Percentiles rank a stretch among this genome's conserved stretches.
Evolutionary conservation across 2,797 vertebrate genomes (phyloP).

Genomic region (Ptychadena robeensis): DNA sequence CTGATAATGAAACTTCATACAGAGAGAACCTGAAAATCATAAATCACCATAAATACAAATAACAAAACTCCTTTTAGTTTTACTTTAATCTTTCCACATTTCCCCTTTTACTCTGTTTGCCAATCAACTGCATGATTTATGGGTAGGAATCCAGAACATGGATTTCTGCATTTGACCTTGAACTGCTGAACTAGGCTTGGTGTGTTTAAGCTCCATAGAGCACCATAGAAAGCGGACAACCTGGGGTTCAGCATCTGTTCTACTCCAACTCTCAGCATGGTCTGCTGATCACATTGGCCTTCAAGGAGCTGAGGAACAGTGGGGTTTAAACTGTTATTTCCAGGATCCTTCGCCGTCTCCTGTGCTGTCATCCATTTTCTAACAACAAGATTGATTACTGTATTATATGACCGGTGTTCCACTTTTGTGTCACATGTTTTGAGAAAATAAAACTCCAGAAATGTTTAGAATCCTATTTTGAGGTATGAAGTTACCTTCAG

Average conservation of each 20-base stretch:
- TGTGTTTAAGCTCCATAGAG: constrained; percentile 9
- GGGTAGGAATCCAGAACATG: not conserved
- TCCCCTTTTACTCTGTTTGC: not conserved
- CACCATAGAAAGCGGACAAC: not conserved
- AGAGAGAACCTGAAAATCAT: not conserved
- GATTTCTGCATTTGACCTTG: not conserved
- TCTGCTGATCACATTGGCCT: not conserved
- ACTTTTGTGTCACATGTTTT: no score
- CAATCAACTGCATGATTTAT: not conserved
- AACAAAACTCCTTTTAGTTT: not conserved
- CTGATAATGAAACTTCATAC: not conserved
- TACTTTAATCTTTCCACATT: not conserved
- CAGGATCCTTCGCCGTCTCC: not conserved
- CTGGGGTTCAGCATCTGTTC: constrained; percentile 9
- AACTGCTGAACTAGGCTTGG: constrained; percentile 2
- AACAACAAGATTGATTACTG: not conserved
- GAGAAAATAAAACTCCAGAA: not conserved
- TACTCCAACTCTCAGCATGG: not conserved
- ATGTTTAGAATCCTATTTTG: not conserved
- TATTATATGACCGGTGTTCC: not conserved
- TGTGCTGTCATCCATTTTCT: not conserved
- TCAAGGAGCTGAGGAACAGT: not conserved
- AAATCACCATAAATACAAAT: not conserved
- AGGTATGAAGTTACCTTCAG: no score
- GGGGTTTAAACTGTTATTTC: not conserved